Evolutionary conservation across 2,797 vertebrate species (phyloP).

Genomic region (Spheniscus humboldti): DNA sequence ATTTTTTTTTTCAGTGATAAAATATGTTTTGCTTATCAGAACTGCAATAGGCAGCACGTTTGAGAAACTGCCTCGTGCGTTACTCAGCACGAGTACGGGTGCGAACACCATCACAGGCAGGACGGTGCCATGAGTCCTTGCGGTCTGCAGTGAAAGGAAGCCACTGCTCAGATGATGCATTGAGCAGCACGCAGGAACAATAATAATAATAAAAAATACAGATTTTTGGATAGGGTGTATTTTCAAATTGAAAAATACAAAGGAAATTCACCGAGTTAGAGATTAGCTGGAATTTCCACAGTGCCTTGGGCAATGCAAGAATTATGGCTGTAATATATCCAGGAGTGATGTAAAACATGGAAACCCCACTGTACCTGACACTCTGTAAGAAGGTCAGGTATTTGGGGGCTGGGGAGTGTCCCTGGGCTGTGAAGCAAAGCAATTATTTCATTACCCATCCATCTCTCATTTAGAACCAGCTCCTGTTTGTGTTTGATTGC

Average conservation of each 20-base stretch:
- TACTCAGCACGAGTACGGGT: accelerated
- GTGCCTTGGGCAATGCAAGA: background rate
- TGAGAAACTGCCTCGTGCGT: background rate
- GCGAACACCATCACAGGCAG: accelerated
- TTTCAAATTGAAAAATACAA: background rate
- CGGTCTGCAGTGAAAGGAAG: background rate
- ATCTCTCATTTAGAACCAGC: conserved; percentile 55
- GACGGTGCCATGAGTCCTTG: accelerated
- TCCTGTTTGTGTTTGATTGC: conserved; percentile 70
- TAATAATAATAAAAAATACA: background rate
- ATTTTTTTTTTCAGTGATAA: background rate
- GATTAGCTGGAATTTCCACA: background rate
- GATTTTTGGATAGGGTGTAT: background rate
- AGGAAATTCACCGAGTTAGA: background rate
- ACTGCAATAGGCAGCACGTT: too few relatives aligned
- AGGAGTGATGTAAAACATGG: background rate
- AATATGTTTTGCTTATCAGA: background rate
- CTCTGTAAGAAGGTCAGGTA: conserved; percentile 8
- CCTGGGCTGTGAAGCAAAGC: conserved; percentile 10
- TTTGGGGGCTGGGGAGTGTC: conserved; percentile 45
- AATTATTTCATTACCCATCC: conserved; percentile 68
- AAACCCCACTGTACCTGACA: background rate
- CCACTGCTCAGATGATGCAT: accelerated
- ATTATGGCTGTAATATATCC: background rate
- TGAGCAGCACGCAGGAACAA: background rate